Evolutionary conservation across 2,797 vertebrate species (phyloP).

Genomic region (Bovichtus diacanthus): DNA sequence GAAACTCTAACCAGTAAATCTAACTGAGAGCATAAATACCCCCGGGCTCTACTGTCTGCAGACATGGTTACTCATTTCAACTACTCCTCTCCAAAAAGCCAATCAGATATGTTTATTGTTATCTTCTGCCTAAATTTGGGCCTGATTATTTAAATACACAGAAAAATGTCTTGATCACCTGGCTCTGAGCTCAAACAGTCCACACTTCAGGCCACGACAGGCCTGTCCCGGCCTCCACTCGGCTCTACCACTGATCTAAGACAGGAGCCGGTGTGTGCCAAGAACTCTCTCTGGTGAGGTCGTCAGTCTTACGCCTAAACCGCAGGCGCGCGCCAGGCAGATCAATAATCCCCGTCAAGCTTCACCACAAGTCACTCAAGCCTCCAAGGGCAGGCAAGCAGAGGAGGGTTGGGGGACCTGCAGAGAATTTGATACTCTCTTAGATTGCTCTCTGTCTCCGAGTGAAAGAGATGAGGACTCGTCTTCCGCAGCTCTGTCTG

Average conservation of each 20-base stretch:
- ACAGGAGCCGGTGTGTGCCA: constrained; percentile 54
- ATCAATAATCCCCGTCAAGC: constrained; percentile 85
- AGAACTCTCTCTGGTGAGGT: constrained; percentile 80
- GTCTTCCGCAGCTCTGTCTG: constrained; percentile 67
- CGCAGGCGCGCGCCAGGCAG: constrained; percentile 84
- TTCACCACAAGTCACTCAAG: constrained; percentile 84
- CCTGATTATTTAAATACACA: constrained; percentile 67
- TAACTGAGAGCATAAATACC: constrained; percentile 69
- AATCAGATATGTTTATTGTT: constrained; percentile 77
- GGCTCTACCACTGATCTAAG: constrained; percentile 55
- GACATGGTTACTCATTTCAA: constrained; percentile 62
- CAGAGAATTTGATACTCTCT: constrained; percentile 72
- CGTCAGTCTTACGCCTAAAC: constrained; percentile 80
- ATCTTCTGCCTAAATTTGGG: constrained; percentile 54
- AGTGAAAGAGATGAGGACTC: constrained; percentile 67
- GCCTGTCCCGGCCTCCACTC: constrained; percentile 43
- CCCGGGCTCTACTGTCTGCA: constrained; percentile 54
- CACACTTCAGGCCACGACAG: constrained; percentile 40
- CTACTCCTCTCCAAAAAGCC: constrained; percentile 59
- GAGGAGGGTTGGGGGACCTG: constrained; percentile 56
- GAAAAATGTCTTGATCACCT: constrained; percentile 65
- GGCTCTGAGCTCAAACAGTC: constrained; percentile 55
- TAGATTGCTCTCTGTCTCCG: constrained; percentile 59
- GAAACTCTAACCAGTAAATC: constrained; percentile 67
- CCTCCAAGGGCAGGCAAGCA: constrained; percentile 64